Percentiles rank a stretch among this genome's conserved stretches.
These are phyloP conservation scores for Oxyura jamaicensis DNA, from an alignment of 2,113 vertebrate species.

Conservation along the genomic window DNA sequence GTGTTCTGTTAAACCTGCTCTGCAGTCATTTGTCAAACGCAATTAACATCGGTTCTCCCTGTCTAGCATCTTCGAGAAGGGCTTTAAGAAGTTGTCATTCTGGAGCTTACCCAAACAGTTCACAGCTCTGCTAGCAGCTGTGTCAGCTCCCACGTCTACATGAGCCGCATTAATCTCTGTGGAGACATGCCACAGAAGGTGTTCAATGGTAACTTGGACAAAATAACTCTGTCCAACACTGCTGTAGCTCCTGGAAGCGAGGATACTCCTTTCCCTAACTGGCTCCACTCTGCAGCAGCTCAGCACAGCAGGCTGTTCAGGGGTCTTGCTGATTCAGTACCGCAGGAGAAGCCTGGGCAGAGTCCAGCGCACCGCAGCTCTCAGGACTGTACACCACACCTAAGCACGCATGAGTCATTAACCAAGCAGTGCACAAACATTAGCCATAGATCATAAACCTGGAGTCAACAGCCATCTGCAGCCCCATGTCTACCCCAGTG, in stretches of 20 bases:
- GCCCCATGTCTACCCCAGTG: fast-evolving
- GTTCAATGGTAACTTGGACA: neutral
- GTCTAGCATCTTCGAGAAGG: fast-evolving
- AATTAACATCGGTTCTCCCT: neutral
- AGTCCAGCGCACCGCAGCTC: neutral
- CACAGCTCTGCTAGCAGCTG: neutral
- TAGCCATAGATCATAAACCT: neutral
- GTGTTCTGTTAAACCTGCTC: neutral
- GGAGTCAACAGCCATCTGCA: neutral
- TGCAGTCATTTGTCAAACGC: neutral
- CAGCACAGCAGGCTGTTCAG: neutral
- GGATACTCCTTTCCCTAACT: neutral
- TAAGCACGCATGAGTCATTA: neutral
- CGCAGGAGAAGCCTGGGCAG: neutral
- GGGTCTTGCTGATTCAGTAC: slow-evolving; percentile 13
- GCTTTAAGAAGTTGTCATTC: neutral
- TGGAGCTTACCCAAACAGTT: neutral
- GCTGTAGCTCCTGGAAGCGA: neutral
- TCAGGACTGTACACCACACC: neutral
- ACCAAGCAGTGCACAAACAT: neutral
- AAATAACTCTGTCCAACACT: neutral
- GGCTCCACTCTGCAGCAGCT: neutral
- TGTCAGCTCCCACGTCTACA: neutral
- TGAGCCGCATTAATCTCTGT: fast-evolving
- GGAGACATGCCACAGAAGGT: neutral